Conservation (phyloP, 2,113 vertebrate species). For the Motacilla tschutschensis region DNA sequence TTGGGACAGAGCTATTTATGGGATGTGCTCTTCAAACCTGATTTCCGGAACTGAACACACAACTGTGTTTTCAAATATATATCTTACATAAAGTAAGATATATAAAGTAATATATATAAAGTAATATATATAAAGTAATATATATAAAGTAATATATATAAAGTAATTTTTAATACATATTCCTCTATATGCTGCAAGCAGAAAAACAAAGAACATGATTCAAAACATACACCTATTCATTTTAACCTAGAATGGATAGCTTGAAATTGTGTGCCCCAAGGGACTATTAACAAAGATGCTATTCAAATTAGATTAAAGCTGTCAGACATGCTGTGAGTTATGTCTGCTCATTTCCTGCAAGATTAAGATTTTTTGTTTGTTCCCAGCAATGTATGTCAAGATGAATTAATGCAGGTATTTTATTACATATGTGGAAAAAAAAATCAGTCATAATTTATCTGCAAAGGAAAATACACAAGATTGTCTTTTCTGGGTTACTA, state of each 20-base stretch:
- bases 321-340: slow-evolving; percentile 8
- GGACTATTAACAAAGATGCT: slow-evolving; percentile 11
- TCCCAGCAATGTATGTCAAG: not conserved
- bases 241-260: not conserved
- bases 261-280: slow-evolving; percentile 6
- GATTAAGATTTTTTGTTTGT: slow-evolving; percentile 13
- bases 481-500: not conserved
- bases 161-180: not conserved
- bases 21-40: not conserved
- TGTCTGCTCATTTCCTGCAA: slow-evolving; percentile 3
- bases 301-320: slow-evolving; percentile 43
- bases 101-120: too few relatives aligned
- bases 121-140: too few relatives aligned
- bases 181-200: not conserved
- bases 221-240: not conserved
- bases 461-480: not conserved
- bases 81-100: not conserved
- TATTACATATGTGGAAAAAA: not conserved
- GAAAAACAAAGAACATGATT: not conserved
- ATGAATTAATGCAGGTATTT: slow-evolving; percentile 27
- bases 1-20: not conserved
- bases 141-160: not conserved
- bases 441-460: not conserved
- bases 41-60: not conserved
- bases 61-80: not conserved